Evolutionary conservation across 2,113 vertebrate genomes (phyloP).

Genomic region (Jaculus jaculus): DNA sequence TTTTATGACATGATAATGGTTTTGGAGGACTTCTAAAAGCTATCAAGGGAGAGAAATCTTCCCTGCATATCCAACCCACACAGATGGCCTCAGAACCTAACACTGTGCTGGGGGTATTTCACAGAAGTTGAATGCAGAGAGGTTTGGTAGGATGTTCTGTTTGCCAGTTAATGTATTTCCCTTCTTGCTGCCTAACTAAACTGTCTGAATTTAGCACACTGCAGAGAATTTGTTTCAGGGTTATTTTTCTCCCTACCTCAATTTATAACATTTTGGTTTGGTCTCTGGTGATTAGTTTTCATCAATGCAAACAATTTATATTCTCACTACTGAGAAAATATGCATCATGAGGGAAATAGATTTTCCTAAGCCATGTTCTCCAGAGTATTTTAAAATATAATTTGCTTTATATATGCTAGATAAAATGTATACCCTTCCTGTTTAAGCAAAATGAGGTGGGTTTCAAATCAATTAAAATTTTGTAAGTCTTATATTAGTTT

Average conservation of each 20-base stretch:
- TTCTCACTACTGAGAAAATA: constrained; percentile 51
- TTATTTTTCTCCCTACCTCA: constrained; percentile 65
- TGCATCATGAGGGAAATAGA: background rate
- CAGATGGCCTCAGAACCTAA: constrained; percentile 30
- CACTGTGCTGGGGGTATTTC: background rate
- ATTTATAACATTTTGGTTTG: constrained; percentile 63
- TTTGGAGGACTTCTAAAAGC: constrained; percentile 72
- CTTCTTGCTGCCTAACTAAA: background rate
- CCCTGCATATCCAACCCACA: constrained; percentile 49
- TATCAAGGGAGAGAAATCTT: constrained; percentile 55
- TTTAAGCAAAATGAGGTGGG: background rate
- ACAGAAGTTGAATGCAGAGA: constrained; percentile 12
- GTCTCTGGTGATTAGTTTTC: constrained; percentile 62
- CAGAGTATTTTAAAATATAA: constrained; percentile 34
- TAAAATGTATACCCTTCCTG: background rate
- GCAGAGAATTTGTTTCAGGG: constrained; percentile 45
- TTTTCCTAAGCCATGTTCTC: background rate
- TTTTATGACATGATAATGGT: constrained; percentile 65
- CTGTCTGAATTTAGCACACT: constrained; percentile 44
- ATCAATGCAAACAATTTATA: constrained; percentile 53
- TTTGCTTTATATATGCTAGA: background rate
- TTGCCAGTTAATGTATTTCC: constrained; percentile 43
- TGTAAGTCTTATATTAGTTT: background rate
- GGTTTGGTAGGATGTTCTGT: background rate
- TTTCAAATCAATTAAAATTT: constrained; percentile 20